Conservation (phyloP, 2,797 vertebrate genomes). For the Sebastes glaucus region DNA sequence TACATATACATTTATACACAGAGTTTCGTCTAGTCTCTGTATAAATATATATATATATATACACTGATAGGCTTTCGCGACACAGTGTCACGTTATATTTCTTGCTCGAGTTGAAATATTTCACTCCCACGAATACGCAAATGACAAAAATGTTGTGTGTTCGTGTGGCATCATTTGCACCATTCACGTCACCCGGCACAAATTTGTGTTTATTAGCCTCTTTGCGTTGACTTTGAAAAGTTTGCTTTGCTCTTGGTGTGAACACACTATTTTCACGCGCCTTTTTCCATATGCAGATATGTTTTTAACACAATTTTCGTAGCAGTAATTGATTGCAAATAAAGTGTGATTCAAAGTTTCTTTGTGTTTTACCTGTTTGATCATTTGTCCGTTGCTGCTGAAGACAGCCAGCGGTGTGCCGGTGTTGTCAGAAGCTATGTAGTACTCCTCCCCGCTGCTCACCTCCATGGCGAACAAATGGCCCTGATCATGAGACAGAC, state of each 20-base stretch:
- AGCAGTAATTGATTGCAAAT: background rate
- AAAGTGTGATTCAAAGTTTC: background rate
- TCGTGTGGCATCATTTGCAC: accelerated
- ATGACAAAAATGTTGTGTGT: too few species aligned
- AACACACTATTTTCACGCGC: too few species aligned
- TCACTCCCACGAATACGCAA: too few species aligned
- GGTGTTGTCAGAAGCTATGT: conserved; percentile 98
- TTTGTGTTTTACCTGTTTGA: conserved; percentile 87
- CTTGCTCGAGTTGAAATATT: too few species aligned
- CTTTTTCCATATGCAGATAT: background rate
- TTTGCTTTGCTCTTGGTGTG: too few species aligned
- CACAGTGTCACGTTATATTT: accelerated
- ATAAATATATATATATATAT: too few species aligned
- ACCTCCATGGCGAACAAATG: conserved; percentile 99
- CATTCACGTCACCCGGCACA: accelerated
- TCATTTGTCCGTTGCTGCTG: conserved; percentile 99
- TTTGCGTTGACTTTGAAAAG: too few species aligned
- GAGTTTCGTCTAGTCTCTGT: too few species aligned
- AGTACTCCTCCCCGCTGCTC: conserved; percentile 98
- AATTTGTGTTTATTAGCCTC: too few species aligned
- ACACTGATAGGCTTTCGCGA: too few species aligned
- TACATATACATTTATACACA: too few species aligned
- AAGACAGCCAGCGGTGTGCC: conserved; percentile 97
- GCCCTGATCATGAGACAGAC: conserved; percentile 73
- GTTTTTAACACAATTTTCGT: background rate